Evolutionary conservation across 2,113 vertebrate species (phyloP).

Genomic region (Porphyrio hochstetteri): DNA sequence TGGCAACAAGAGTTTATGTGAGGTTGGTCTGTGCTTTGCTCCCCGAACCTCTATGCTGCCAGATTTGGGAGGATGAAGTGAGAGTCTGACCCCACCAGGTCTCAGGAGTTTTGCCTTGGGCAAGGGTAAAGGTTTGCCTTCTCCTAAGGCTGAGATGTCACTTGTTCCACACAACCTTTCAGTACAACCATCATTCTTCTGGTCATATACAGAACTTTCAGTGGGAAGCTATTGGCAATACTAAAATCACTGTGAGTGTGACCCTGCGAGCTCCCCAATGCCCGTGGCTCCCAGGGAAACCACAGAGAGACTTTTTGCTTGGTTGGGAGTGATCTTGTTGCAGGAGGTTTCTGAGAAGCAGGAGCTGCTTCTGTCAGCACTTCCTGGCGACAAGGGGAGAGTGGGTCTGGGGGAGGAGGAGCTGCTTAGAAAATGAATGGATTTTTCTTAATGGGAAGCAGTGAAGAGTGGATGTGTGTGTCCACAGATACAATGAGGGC

Average conservation of each 20-base stretch:
- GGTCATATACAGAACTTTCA: background rate
- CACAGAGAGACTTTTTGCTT: background rate
- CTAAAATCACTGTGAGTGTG: background rate
- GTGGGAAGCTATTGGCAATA: background rate
- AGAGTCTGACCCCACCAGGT: background rate
- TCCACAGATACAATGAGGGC: slow-evolving; percentile 14
- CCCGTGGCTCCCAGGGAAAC: background rate
- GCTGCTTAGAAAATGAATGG: slow-evolving; percentile 11
- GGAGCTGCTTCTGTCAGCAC: background rate
- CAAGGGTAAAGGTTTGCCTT: background rate
- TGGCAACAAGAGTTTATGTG: background rate
- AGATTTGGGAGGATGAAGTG: background rate
- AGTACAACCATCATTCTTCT: background rate
- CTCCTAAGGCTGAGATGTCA: background rate
- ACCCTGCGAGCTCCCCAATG: background rate
- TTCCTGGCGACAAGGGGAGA: background rate
- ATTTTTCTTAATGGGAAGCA: slow-evolving; percentile 18
- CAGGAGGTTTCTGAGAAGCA: background rate
- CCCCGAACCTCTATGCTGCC: background rate
- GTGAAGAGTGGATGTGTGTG: background rate
- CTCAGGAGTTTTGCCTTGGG: background rate
- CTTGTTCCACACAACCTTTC: background rate
- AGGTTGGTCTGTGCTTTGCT: background rate
- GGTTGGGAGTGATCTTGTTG: background rate
- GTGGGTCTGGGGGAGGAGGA: background rate